Base-by-base conservation (phyloP, 2,113 vertebrate species). In the Microtus richardsoni region DNA sequence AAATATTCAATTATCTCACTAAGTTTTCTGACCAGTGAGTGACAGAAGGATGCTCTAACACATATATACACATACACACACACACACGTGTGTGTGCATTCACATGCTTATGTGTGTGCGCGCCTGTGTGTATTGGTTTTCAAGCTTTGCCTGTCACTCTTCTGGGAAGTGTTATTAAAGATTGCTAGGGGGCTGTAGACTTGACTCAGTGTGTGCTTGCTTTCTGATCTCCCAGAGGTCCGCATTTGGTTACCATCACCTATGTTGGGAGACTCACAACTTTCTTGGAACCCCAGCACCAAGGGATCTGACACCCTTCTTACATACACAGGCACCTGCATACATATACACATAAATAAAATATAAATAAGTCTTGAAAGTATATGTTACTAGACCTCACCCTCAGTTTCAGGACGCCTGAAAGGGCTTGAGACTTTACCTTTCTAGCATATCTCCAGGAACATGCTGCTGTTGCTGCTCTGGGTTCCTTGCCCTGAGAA, bases 1-100 rank as follows among this genome's bases (percentile, higher is more conserved):
- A 70, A 88, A 93, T 73, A 64, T 80, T 98, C 26, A 12, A 54
- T 68, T 94, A 79, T 0, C 84, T 94, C 58, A 62, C 9, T 79
- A 17, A 26, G 0, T 62, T 91, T 22, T 54, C 68, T 94, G 44
- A 73, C 33, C 75, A 75, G 26, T 66, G n/a, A 96, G 13, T 19
- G 36, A 11, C 92, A 52, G 77, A 21, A 92, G 66, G 30, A 71
- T 44, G 39, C n/a, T 73, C 3, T 80, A 73, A 30, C 5, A 0
- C 66, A 22, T 36, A 70, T 7, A 66, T 7, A 70, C 28, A 70
- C 66, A 70, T 4, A 71, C 1, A n/a, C 36, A 71, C 68, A 71
- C 68, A 5, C 66, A 70, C 2, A 14, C 4, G 11, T 44, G 73
- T 16, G 13, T 28, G 73, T 26, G 71, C 16, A 17, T 58, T 21